Base-by-base conservation (phyloP, 2,888 invertebrate genomes). In the Auanema sp. region DNA sequence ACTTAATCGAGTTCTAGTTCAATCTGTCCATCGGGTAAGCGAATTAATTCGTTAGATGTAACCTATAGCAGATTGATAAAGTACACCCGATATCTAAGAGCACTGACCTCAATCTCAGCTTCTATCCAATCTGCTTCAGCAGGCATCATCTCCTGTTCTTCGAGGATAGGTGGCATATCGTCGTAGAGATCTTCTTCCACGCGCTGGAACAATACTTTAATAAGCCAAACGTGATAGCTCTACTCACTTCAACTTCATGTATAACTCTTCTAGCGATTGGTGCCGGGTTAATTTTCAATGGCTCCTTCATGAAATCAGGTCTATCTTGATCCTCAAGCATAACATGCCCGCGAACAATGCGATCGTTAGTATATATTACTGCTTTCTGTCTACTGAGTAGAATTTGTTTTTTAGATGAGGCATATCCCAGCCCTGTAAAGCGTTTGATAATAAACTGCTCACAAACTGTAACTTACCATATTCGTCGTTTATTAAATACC, bases 401-500 rank as follows among this genome's bases (percentile, higher is more conserved):
- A 47, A 18, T 47, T 47, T 21, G 47, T 11, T 47, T 47, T 11
- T 21, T 47, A 47, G 16, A 18, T 47, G 47, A 21, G 8, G 18
- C 18, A 21, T 47, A 47, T 11, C 47, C 47, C 18, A 47, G 0
- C 11, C 47, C 47, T 47, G 8, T 5, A 47, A 47, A 47, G 5
- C 5, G 11, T 18, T 47, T 5, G 2, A 0, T 5, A 47, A 47
- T 8, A 1, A 11, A 47, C 5, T 21, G 0, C 8, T 8, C 8
- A 18, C 5, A 47, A 47, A 24, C 33, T 14, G 8, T 23, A 49
- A 49, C 49, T 44, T 56, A 74, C 76, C 76, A 40, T 51, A 65
- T 47, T 76, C 77, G 58, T 76, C 76, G 54, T 76, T 72, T 1
- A 76, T 56, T 11, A 76, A 52, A 41, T 65, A 75, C 12, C 44